Conservation (phyloP, 2,888 invertebrate species). For the Ornithoptera alexandrae region DNA sequence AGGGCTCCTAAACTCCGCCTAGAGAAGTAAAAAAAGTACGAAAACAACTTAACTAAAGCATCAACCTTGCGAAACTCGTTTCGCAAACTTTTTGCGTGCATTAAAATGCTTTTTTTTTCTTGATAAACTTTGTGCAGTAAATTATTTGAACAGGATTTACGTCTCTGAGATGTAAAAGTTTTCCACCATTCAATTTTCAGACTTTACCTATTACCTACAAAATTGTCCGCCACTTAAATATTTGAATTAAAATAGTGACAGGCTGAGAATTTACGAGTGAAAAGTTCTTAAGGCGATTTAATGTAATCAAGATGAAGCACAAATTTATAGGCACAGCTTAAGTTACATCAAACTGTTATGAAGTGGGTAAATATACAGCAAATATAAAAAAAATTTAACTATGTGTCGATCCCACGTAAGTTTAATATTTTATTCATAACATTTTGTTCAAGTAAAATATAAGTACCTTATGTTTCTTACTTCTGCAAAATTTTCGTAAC, state of each 20-base stretch:
- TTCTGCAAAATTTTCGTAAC: too few species aligned
- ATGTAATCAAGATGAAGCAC: not conserved
- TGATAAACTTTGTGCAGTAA: constrained; percentile 13
- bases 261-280: constrained; percentile 14
- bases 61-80: not conserved
- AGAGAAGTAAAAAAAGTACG: not conserved
- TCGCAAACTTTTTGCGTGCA: constrained; percentile 8
- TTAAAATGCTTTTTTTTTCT: constrained; percentile 9
- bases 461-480: too few species aligned
- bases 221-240: constrained; percentile 20
- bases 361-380: too few species aligned
- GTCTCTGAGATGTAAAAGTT: constrained; percentile 7
- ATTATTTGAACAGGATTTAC: constrained; percentile 22
- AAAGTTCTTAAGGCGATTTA: constrained; percentile 11
- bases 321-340: not conserved
- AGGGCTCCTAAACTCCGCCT: not conserved
- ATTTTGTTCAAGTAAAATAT: too few species aligned
- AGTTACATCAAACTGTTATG: too few species aligned
- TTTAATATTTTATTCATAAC: too few species aligned
- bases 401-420: too few species aligned
- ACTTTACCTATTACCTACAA: constrained; percentile 16
- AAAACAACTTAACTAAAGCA: not conserved
- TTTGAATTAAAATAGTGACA: constrained; percentile 24
- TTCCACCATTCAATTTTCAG: constrained; percentile 15
- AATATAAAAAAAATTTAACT: too few species aligned